Evolutionary conservation across 2,797 vertebrate species (phyloP), one percentile per base, ranked within the genome.

Genomic region (Micromesistius poutassou): DNA sequence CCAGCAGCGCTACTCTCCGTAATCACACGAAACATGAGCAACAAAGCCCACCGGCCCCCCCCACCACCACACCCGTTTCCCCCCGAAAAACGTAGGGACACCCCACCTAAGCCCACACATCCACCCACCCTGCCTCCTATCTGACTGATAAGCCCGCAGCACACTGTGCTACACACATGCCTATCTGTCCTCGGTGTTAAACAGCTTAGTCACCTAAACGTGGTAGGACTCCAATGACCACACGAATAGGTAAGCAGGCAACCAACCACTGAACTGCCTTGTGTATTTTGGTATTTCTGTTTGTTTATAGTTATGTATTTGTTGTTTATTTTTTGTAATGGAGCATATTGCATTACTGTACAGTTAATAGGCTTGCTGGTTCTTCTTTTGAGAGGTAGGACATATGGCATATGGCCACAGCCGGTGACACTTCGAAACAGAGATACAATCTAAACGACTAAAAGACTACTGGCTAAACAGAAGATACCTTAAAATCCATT

Each of bases 161-260:
- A 0, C 46, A 36, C 81, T 86, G 73, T 73, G 35, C 84, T 76
- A 83, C 84, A 75, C 85, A 74, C 72, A 83, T 40, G 77, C 82
- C 82, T 46, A 77, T 72, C 74, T 77, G 73, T 75, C n/a, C 62
- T 76, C 10, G 19, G 12, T 75, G 22, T 74, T 31, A 30, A 76
- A 76, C 80, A 71, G 75, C 81, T 31, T 36, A 10, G 62, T 68
- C 62, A 42, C n/a, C 71, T 31, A 31, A 71, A 71, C 30, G 72
- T 76, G 55, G 50, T 68, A 0, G 36, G 75, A 62, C 68, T 80
- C 73, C 19, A 68, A 79, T 5, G 72, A 42, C 71, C 72, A 79
- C 79, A 74, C 4, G 0, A 75, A 74, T 84, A 86, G 91, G 92
- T 93, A 89, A 87, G 90, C n/a, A 1, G n/a, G 55, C 55, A 25